Percentiles rank a stretch among this genome's conserved stretches.
Conservation (phyloP, 1,140 invertebrate species). For the Zaprionus camerounensis region DNA sequence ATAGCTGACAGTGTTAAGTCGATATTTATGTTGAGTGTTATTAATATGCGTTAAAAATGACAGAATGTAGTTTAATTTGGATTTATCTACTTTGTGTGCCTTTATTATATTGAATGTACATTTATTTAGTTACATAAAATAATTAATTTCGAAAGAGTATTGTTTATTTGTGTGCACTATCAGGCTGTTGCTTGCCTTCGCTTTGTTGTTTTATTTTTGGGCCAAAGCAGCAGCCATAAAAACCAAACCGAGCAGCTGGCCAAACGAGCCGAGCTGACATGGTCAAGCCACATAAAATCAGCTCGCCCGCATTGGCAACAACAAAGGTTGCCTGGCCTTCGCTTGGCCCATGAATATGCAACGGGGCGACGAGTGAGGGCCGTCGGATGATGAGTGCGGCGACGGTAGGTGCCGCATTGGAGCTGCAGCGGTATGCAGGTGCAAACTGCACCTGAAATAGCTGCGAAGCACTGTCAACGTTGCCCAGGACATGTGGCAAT, state of each 20-base stretch:
- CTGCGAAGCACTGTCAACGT: slow-evolving; percentile 41
- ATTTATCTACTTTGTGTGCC: slow-evolving; percentile 22
- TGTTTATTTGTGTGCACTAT: slow-evolving; percentile 18
- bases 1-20: too few relatives aligned
- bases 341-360: slow-evolving; percentile 30
- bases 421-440: slow-evolving; percentile 59
- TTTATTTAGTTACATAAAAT: slow-evolving; percentile 58
- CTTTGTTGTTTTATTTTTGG: slow-evolving; percentile 26
- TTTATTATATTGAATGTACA: not conserved
- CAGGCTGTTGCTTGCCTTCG: slow-evolving; percentile 11
- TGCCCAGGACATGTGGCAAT: slow-evolving; percentile 20
- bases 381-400: slow-evolving; percentile 54
- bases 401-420: slow-evolving; percentile 29
- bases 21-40: too few relatives aligned
- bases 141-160: slow-evolving; percentile 38
- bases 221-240: slow-evolving; percentile 49
- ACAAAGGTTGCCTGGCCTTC: slow-evolving; percentile 25
- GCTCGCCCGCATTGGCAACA: slow-evolving; percentile 20
- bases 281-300: slow-evolving; percentile 66
- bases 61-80: not conserved
- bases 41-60: not conserved
- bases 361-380: not conserved
- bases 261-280: slow-evolving; percentile 63
- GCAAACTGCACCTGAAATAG: slow-evolving; percentile 68
- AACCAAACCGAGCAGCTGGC: slow-evolving; percentile 73